Conservation (phyloP, 2,888 invertebrate species). For the Phyllotreta striolata region DNA sequence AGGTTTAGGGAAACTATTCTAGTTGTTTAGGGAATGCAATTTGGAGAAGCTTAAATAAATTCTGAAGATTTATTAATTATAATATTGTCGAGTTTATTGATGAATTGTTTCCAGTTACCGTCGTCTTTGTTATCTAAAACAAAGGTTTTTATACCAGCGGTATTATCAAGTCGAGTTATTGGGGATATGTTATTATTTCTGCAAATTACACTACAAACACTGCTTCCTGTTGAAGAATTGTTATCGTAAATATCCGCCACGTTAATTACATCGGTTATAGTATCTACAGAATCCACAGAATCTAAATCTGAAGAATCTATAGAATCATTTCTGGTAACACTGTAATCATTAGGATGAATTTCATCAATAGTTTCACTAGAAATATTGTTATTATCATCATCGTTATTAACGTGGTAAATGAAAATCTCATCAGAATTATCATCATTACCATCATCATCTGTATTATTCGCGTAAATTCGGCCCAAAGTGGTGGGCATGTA, state of each 20-base stretch:
- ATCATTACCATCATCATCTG: slow-evolving; percentile 28
- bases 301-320: slow-evolving; percentile 12
- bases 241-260: slow-evolving; percentile 14
- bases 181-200: slow-evolving; percentile 1
- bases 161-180: too few relatives aligned
- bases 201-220: slow-evolving; percentile 30
- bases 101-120: slow-evolving; percentile 58
- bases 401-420: slow-evolving; percentile 18
- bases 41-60: slow-evolving; percentile 59
- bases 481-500: slow-evolving; percentile 41
- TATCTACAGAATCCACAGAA: slow-evolving; percentile 14
- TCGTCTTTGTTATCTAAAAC: too few relatives aligned
- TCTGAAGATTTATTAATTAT: slow-evolving; percentile 62
- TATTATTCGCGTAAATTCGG: slow-evolving; percentile 42
- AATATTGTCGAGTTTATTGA: slow-evolving; percentile 63
- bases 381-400: not conserved
- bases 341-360: not conserved
- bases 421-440: slow-evolving; percentile 12
- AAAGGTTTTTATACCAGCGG: too few relatives aligned
- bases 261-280: slow-evolving; percentile 7
- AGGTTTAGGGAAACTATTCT: too few relatives aligned
- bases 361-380: not conserved
- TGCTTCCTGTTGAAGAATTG: slow-evolving; percentile 28
- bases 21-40: too few relatives aligned
- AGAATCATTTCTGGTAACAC: slow-evolving; percentile 8